Percentiles rank a stretch among this genome's conserved stretches.
Conservation (phyloP, 2,888 invertebrate genomes). For the Leptinotarsa peninsularis region DNA sequence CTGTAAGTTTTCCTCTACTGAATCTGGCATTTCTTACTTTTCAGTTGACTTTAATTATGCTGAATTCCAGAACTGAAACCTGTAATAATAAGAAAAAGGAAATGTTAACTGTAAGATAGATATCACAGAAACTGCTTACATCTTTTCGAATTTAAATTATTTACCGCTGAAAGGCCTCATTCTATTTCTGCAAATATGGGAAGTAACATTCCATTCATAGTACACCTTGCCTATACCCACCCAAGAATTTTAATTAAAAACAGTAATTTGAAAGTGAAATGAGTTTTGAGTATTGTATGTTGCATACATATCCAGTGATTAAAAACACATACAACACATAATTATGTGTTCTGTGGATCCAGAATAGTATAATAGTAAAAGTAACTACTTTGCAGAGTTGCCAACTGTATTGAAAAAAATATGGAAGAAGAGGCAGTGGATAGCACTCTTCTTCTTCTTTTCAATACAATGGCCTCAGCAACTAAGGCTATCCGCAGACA, state of each 20-base stretch:
- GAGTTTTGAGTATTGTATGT: neutral
- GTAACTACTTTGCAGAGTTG: too few species aligned
- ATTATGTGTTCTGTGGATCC: too few species aligned
- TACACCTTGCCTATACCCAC: conserved; percentile 8
- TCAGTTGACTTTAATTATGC: neutral
- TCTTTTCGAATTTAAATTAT: conserved; percentile 11
- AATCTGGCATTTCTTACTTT: conserved; percentile 67
- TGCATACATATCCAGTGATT: neutral
- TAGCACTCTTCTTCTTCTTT: too few species aligned
- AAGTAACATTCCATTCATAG: conserved; percentile 11
- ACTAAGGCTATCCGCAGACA: too few species aligned
- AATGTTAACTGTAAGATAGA: neutral
- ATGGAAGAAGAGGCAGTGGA: too few species aligned
- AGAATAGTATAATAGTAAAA: too few species aligned
- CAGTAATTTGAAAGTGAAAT: conserved; percentile 18
- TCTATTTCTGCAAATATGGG: conserved; percentile 5
- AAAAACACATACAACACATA: too few species aligned
- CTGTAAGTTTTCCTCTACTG: conserved; percentile 74
- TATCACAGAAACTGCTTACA: conserved; percentile 9
- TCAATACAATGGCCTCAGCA: too few species aligned
- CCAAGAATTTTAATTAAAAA: conserved; percentile 20
- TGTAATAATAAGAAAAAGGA: neutral
- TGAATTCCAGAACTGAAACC: neutral
- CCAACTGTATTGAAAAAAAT: too few species aligned
- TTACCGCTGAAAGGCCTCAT: conserved; percentile 19